phyloP scores from a whole-genome alignment of 2,888 invertebrate genomes.

The Cataglyphis livida region DNA sequence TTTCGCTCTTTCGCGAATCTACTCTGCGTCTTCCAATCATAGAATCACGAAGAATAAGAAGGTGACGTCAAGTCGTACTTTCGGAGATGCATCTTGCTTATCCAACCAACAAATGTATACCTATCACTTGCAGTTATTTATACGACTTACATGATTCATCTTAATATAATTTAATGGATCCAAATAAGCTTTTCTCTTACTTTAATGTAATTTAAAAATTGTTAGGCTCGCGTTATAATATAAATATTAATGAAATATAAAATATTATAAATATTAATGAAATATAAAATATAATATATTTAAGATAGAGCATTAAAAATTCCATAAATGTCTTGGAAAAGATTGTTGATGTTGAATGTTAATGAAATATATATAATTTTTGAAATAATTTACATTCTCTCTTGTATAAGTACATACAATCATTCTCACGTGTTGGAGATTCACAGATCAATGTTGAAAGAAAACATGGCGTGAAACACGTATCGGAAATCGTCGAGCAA shows the following conservation, averaged over 20 bases:
- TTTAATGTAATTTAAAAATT: neutral
- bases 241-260: constrained; percentile 3
- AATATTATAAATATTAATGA: neutral
- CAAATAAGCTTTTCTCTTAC: neutral
- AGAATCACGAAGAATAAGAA: constrained; percentile 50
- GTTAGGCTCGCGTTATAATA: neutral
- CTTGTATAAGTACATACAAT: neutral
- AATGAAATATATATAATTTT: neutral
- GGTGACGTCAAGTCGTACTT: constrained; percentile 11
- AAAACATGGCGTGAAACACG: constrained; percentile 8
- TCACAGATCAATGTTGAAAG: neutral
- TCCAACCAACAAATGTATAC: constrained; percentile 31
- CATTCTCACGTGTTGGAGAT: neutral
- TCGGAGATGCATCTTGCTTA: constrained; percentile 52
- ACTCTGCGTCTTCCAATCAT: constrained; percentile 49
- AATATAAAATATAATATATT: neutral
- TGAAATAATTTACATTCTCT: neutral
- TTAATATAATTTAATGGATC: constrained; percentile 22
- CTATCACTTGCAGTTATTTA: constrained; percentile 27
- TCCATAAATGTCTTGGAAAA: neutral
- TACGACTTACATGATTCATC: constrained; percentile 20
- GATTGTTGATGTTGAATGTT: neutral
- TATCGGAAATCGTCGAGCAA: neutral
- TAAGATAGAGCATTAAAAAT: neutral
- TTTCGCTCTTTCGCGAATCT: constrained; percentile 40